Conservation (phyloP, 2,888 invertebrate species). For the Drosophila anomalata region DNA sequence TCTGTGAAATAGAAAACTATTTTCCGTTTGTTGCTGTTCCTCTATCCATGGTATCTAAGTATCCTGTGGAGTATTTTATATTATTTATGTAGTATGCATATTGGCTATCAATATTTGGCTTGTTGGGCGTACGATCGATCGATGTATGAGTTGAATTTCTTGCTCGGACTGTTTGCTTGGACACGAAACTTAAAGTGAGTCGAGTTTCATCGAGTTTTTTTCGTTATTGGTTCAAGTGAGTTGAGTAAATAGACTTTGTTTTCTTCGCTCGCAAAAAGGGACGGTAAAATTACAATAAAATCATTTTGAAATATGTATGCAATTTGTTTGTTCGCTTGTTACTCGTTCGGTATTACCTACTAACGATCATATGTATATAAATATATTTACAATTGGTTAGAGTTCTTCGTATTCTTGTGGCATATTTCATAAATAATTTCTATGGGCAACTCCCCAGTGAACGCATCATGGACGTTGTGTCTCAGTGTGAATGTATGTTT, state of each 20-base stretch:
- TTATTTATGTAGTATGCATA: conserved; percentile 38
- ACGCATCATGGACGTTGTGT: conserved; percentile 58
- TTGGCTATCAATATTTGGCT: conserved; percentile 76
- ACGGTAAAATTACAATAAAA: conserved; percentile 84
- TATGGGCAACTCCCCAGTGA: conserved; percentile 51
- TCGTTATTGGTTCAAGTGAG: conserved; percentile 57
- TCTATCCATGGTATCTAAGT: conserved; percentile 53
- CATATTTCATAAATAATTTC: conserved; percentile 60
- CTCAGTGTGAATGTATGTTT: conserved; percentile 53
- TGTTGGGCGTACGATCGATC: conserved; percentile 53
- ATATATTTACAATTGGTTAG: conserved; percentile 47
- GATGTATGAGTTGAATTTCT: conserved; percentile 47
- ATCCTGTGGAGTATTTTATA: conserved; percentile 56
- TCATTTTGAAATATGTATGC: conserved; percentile 74
- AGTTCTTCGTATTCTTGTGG: conserved; percentile 28
- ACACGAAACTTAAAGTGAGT: conserved; percentile 65
- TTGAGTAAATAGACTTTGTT: conserved; percentile 74
- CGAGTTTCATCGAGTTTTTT: conserved; percentile 42
- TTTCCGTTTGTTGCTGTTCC: conserved; percentile 20
- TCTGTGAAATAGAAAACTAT: conserved; percentile 72
- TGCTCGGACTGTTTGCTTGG: conserved; percentile 40
- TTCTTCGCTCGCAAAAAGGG: conserved; percentile 79
- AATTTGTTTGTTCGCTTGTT: conserved; percentile 31
- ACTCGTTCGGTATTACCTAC: conserved; percentile 32
- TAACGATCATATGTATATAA: conserved; percentile 43